Evolutionary conservation across 53 echinoderm and acorn worm species (phyloP).

Genomic region (Arbacia lixula): DNA sequence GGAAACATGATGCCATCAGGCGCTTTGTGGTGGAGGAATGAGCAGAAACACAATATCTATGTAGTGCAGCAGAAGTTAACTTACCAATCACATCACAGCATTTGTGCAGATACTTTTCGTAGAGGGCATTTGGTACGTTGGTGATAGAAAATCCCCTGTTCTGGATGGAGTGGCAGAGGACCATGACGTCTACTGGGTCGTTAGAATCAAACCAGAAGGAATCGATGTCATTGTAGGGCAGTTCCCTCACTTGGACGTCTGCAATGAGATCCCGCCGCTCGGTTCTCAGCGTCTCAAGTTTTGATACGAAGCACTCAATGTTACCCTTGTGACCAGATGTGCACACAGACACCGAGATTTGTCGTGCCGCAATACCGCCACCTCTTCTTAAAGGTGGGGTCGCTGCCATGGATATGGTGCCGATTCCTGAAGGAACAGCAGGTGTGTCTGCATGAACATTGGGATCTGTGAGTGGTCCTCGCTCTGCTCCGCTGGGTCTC

Average conservation of each 20-base stretch:
- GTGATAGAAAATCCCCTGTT: constrained; percentile 38
- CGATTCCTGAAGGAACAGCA: too few relatives aligned
- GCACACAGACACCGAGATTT: constrained; percentile 8
- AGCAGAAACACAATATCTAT: too few relatives aligned
- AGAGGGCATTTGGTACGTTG: constrained; percentile 30
- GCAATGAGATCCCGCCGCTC: background rate
- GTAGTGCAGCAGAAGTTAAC: too few relatives aligned
- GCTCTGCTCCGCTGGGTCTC: too few relatives aligned
- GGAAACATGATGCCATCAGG: too few relatives aligned
- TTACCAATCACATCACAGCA: constrained; percentile 14
- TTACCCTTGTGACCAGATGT: constrained; percentile 4
- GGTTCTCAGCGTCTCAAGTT: background rate
- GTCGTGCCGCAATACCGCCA: too few relatives aligned
- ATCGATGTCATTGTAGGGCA: constrained; percentile 51
- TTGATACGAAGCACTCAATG: background rate
- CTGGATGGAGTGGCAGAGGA: constrained; percentile 31
- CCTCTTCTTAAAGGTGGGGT: too few relatives aligned
- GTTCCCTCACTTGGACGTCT: background rate
- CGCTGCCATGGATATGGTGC: too few relatives aligned
- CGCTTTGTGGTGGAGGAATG: too few relatives aligned
- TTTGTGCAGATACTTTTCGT: constrained; percentile 34
- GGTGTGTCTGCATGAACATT: too few relatives aligned
- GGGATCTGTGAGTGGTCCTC: too few relatives aligned
- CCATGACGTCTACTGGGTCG: constrained; percentile 42
- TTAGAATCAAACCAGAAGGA: background rate